These are phyloP conservation scores for Bhutanitis thaidina DNA, from an alignment of 2,888 invertebrate species.

Conservation along the genomic window DNA sequence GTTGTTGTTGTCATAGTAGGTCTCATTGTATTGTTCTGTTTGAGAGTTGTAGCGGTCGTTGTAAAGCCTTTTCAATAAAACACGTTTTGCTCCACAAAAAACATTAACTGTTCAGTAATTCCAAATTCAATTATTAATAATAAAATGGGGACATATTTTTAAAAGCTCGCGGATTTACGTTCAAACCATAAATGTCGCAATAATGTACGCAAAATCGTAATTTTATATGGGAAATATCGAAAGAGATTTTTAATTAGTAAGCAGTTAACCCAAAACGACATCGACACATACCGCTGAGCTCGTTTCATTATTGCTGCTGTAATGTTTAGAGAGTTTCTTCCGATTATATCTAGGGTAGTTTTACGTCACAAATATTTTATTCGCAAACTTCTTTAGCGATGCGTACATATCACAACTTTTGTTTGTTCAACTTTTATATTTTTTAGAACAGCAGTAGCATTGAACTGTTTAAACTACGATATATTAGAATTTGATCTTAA, in stretches of 20 bases:
- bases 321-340: conserved; percentile 11
- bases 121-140: not conserved
- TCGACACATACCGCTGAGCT: conserved; percentile 1
- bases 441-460: no score
- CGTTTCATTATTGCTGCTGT: conserved; percentile 5
- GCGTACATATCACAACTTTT: no score
- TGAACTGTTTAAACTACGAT: no score
- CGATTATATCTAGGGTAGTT: conserved; percentile 5
- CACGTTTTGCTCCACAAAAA: not conserved
- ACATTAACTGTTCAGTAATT: conserved; percentile 2
- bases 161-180: not conserved
- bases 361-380: not conserved
- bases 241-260: conserved; percentile 13
- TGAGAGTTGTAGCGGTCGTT: no score
- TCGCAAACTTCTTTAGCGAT: no score
- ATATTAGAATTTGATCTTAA: no score
- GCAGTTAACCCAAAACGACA: conserved; percentile 1
- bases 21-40: no score
- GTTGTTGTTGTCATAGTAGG: no score
- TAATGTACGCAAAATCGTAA: conserved; percentile 9
- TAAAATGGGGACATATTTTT: conserved; percentile 4
- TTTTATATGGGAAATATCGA: conserved; percentile 10
- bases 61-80: no score
- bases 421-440: no score
- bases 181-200: conserved; percentile 9